phyloP scores from a whole-genome alignment of 2,797 vertebrate genomes.

The Champsocephalus esox region DNA sequence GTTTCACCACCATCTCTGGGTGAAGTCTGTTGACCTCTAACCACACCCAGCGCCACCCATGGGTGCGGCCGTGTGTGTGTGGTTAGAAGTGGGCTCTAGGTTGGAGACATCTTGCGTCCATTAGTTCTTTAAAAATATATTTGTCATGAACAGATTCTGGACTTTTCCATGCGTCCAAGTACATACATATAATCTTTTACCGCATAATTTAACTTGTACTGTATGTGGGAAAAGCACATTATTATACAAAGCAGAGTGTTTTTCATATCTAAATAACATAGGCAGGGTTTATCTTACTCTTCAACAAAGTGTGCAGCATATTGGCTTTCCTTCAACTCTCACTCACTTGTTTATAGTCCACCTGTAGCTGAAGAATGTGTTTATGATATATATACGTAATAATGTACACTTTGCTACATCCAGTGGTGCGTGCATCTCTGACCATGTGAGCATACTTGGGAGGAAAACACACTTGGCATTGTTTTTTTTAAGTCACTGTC shows the following conservation, averaged over 20 bases:
- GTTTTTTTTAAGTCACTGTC: background rate
- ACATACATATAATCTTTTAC: background rate
- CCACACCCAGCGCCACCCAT: background rate
- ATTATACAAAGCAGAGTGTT: background rate
- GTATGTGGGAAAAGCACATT: background rate
- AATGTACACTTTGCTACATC: background rate
- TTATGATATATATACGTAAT: background rate
- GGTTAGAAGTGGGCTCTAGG: background rate
- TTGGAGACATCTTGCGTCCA: background rate
- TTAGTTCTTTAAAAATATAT: background rate
- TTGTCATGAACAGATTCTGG: background rate
- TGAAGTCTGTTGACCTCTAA: background rate
- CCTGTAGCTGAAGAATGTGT: background rate
- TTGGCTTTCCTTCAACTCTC: background rate
- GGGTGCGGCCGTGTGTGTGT: background rate
- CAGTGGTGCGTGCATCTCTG: background rate
- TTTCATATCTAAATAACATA: too few relatives aligned
- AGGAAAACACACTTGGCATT: background rate
- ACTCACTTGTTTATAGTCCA: background rate
- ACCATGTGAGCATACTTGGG: background rate
- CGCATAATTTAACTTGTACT: background rate
- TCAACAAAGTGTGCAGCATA: background rate
- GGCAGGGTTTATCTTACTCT: background rate
- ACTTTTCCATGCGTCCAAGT: background rate
- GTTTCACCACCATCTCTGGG: background rate